These are phyloP conservation scores for Orthosia cruda DNA, from an alignment of 2,888 invertebrate species.

Conservation along the genomic window DNA sequence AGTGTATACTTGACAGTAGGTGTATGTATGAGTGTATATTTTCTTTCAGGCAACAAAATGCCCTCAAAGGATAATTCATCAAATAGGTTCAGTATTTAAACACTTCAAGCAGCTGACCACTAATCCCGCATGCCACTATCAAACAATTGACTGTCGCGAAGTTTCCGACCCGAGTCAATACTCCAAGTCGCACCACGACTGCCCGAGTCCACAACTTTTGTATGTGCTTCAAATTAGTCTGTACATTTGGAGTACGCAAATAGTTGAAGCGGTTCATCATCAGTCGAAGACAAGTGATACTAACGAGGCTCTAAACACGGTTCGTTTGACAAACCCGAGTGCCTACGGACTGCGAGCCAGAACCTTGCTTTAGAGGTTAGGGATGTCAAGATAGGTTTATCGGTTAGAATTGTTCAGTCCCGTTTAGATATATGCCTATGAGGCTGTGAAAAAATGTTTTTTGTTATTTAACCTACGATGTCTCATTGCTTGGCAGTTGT, in stretches of 20 bases:
- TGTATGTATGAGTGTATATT: too few species aligned
- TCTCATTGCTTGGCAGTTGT: too few species aligned
- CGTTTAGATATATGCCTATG: too few species aligned
- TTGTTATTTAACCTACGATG: too few species aligned
- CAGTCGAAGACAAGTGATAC: constrained; percentile 77
- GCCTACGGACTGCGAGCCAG: constrained; percentile 55
- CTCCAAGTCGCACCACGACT: constrained; percentile 10
- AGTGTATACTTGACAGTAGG: too few species aligned
- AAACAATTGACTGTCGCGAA: constrained; percentile 43
- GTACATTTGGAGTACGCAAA: constrained; percentile 43
- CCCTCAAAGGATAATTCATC: constrained; percentile 5
- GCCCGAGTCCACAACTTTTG: constrained; percentile 44
- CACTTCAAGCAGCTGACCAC: constrained; percentile 21
- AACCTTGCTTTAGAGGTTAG: constrained; percentile 45
- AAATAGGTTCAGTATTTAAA: not conserved
- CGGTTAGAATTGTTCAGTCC: not conserved
- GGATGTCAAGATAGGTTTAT: constrained; percentile 36
- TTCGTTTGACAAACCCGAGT: constrained; percentile 76
- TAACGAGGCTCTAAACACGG: constrained; percentile 81
- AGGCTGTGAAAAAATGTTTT: not conserved
- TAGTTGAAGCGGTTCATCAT: constrained; percentile 66
- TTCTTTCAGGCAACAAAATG: constrained; percentile 1
- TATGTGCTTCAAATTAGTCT: constrained; percentile 46
- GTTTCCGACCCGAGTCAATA: constrained; percentile 48
- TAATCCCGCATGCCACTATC: constrained; percentile 49